phyloP scores from a whole-genome alignment of 2,797 vertebrate genomes.

The Mus minutoides region DNA sequence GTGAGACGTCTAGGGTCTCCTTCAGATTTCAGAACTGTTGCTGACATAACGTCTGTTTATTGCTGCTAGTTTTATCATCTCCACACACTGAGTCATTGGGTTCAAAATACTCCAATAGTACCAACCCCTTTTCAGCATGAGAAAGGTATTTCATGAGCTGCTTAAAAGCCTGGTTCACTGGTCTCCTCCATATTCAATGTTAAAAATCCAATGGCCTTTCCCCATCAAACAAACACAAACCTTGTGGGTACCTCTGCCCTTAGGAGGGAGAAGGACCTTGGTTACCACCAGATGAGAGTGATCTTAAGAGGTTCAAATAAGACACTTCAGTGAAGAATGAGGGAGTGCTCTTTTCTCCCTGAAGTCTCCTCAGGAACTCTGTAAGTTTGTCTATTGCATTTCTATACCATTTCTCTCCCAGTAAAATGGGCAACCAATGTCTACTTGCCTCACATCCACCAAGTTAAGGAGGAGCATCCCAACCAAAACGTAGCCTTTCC shows the following conservation, averaged over 20 bases:
- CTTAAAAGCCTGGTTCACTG: neutral
- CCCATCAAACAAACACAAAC: neutral
- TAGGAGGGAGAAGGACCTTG: neutral
- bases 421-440: neutral
- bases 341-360: neutral
- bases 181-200: neutral
- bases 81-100: neutral
- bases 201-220: neutral
- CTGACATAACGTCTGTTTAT: neutral
- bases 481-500: neutral
- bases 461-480: neutral
- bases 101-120: neutral
- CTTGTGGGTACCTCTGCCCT: neutral
- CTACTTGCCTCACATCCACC: neutral
- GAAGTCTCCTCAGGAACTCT: neutral
- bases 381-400: neutral
- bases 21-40: neutral
- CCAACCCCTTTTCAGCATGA: conserved; percentile 22
- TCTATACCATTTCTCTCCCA: neutral
- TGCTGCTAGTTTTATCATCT: neutral
- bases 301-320: neutral
- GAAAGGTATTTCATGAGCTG: neutral
- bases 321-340: neutral
- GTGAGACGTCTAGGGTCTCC: neutral
- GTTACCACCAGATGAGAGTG: neutral